Conservation (phyloP, 2,797 vertebrate genomes). For the Sternarchorhynchus goeldii region DNA sequence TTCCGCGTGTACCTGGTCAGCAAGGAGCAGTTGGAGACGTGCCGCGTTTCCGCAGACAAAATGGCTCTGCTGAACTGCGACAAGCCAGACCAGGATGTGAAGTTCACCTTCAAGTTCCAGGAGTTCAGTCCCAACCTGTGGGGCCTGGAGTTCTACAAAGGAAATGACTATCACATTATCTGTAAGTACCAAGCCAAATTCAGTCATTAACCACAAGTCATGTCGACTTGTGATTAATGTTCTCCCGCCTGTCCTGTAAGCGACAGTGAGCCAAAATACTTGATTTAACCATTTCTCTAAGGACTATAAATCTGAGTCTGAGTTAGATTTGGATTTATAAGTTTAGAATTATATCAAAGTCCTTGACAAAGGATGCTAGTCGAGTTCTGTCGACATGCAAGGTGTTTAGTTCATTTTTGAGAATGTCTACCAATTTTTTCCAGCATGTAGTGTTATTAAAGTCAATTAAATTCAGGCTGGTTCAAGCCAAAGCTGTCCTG, state of each 20-base stretch:
- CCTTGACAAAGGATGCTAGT: constrained; percentile 4
- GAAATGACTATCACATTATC: constrained; percentile 97
- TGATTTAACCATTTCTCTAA: neutral
- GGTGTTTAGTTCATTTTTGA: neutral
- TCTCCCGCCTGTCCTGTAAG: constrained; percentile 2
- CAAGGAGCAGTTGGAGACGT: constrained; percentile 90
- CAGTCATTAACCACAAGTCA: constrained; percentile 4
- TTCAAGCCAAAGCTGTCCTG: constrained; percentile 1
- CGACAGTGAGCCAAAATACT: too few relatives aligned
- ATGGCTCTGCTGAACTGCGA: constrained; percentile 95
- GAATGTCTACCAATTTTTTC: neutral
- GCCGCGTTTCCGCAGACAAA: constrained; percentile 86
- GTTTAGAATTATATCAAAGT: neutral
- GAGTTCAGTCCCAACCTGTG: constrained; percentile 98
- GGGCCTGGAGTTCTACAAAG: constrained; percentile 96
- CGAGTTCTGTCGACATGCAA: neutral
- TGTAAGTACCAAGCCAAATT: constrained; percentile 71
- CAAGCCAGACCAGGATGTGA: constrained; percentile 94
- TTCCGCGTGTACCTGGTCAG: constrained; percentile 96
- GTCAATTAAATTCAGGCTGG: neutral
- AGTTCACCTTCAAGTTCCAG: constrained; percentile 99
- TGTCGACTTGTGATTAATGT: constrained; percentile 22
- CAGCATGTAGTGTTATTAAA: neutral
- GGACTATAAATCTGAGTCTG: neutral
- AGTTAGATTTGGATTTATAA: constrained; percentile 2